Evolutionary conservation across 1,140 invertebrate genomes (phyloP).

Genomic region (Stegodyphus mimosarum): DNA sequence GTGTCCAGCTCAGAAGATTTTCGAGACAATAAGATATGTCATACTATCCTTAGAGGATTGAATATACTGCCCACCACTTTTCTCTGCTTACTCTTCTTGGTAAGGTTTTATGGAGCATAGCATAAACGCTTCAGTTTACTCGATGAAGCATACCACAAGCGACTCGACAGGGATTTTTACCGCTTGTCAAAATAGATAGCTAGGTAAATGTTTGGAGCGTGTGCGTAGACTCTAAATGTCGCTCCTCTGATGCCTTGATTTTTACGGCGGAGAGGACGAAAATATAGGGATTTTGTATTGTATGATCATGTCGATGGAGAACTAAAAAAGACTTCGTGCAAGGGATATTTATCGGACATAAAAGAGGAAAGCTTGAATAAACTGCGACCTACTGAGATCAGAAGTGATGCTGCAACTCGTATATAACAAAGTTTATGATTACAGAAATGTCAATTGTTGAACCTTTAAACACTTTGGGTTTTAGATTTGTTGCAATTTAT

Average conservation of each 20-base stretch:
- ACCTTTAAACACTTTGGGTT: too few species aligned
- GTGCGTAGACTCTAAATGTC: background rate
- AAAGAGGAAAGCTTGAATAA: too few species aligned
- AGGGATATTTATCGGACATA: too few species aligned
- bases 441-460: too few species aligned
- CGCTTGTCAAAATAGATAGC: constrained; percentile 3
- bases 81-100: background rate
- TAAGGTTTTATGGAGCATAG: too few species aligned
- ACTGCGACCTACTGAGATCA: too few species aligned
- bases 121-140: background rate
- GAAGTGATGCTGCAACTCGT: too few species aligned
- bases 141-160: background rate
- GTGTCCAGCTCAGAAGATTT: background rate
- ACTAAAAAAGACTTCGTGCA: background rate
- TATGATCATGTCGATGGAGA: background rate
- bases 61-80: background rate
- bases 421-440: too few species aligned
- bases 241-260: background rate
- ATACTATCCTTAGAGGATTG: background rate
- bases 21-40: background rate
- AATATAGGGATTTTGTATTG: background rate
- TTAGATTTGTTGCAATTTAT: too few species aligned
- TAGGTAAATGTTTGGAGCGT: background rate
- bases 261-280: background rate
- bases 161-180: constrained; percentile 13